Conservation (phyloP, 2,888 invertebrate genomes). For the Smittia sp. region DNA sequence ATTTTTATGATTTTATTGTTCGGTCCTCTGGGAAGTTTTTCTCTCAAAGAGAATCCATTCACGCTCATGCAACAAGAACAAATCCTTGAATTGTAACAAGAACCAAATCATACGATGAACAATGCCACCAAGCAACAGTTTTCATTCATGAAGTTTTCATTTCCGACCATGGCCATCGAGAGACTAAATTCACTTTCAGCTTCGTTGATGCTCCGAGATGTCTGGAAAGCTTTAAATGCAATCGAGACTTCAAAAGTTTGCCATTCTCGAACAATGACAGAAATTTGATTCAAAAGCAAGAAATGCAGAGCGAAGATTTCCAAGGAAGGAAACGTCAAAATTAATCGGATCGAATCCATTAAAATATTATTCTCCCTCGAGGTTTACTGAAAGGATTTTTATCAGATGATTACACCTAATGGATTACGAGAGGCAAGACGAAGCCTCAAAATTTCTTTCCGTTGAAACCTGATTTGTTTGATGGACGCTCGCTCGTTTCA, state of each 20-base stretch:
- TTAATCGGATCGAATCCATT: background rate
- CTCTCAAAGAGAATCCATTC: background rate
- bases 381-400: constrained; percentile 6
- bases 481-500: background rate
- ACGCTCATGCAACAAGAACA: background rate
- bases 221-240: too few relatives aligned
- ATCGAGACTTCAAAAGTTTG: too few relatives aligned
- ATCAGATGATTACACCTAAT: constrained; percentile 12
- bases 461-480: constrained; percentile 12
- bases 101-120: background rate
- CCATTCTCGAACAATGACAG: too few relatives aligned
- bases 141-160: background rate
- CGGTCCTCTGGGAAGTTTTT: background rate
- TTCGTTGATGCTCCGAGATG: too few relatives aligned
- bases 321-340: background rate
- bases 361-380: background rate
- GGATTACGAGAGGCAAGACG: background rate
- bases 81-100: background rate
- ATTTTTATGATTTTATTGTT: constrained; percentile 22
- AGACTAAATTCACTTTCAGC: too few relatives aligned
- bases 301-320: background rate
- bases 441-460: background rate
- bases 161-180: too few relatives aligned
- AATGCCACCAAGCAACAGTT: background rate
- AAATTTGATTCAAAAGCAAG: too few relatives aligned